Conservation (phyloP, 1,140 invertebrate species). For the Meloidogyne chitwoodi region DNA sequence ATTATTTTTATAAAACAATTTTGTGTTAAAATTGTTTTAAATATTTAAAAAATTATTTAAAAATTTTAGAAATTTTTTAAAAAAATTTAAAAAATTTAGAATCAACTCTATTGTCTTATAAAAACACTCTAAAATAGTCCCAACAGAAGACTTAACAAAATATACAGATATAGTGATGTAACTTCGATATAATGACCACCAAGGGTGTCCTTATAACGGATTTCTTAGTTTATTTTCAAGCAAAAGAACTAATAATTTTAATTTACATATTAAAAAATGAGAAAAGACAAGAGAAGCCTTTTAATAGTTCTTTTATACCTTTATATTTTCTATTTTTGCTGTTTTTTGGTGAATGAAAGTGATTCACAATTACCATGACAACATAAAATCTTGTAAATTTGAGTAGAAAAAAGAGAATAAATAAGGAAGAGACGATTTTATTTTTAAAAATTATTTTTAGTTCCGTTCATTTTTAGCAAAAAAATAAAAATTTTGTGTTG, state of each 20-base stretch:
- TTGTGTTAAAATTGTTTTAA: too few relatives aligned
- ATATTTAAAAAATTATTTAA: too few relatives aligned
- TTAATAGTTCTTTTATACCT: neutral
- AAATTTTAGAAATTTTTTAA: too few relatives aligned
- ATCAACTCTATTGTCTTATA: too few relatives aligned
- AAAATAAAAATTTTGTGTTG: too few relatives aligned
- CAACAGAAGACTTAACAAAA: too few relatives aligned
- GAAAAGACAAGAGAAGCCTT: neutral
- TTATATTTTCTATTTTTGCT: neutral
- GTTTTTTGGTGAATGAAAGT: neutral
- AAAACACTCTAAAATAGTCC: too few relatives aligned
- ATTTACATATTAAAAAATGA: neutral
- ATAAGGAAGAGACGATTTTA: neutral
- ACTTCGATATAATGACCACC: too few relatives aligned
- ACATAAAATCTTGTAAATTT: neutral
- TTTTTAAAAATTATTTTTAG: neutral
- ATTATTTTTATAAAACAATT: too few relatives aligned
- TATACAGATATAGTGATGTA: too few relatives aligned
- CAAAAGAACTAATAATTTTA: neutral
- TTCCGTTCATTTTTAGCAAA: slow-evolving; percentile 1
- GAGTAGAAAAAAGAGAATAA: neutral
- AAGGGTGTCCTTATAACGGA: neutral
- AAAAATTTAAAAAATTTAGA: too few relatives aligned
- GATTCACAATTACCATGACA: neutral
- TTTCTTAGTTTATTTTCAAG: neutral